A percentile compares a stretch with the other conserved stretches of the same genome.
These are phyloP conservation scores for Leucoraja erinaceus DNA, from an alignment of 2,113 vertebrate genomes.

Conservation along the genomic window DNA sequence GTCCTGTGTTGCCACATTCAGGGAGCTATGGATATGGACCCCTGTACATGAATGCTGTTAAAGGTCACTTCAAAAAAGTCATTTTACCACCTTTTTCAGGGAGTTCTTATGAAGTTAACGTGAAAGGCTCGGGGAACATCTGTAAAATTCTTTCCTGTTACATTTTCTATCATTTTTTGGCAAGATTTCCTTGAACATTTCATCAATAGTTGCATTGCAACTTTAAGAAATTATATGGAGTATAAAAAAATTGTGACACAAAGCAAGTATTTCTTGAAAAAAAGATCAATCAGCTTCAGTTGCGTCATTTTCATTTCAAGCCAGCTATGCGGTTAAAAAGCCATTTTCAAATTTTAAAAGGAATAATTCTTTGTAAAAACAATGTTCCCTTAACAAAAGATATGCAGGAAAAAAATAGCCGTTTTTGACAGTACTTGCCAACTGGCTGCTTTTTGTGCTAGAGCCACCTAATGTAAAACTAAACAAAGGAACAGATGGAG, in stretches of 20 bases:
- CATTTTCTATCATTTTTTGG: neutral
- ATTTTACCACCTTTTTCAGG: neutral
- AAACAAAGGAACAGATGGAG: constrained; percentile 27
- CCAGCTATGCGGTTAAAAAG: constrained; percentile 47
- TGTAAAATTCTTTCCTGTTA: neutral
- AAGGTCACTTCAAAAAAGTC: too few species aligned
- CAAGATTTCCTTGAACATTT: neutral
- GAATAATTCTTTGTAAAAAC: constrained; percentile 48
- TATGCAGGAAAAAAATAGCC: neutral
- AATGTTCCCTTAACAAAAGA: neutral
- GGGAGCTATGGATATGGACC: too few species aligned
- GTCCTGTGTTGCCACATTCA: too few species aligned
- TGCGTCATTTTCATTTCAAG: constrained; percentile 41
- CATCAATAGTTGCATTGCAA: neutral
- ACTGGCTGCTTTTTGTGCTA: neutral
- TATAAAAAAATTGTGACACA: neutral
- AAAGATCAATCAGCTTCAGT: constrained; percentile 15
- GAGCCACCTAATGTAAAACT: neutral
- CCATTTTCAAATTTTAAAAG: constrained; percentile 50
- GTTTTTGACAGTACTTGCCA: neutral
- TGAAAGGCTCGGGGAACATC: neutral
- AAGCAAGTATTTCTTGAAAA: constrained; percentile 18
- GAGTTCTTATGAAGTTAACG: too few species aligned
- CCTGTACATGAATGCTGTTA: too few species aligned
- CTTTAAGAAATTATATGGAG: neutral